phyloP scores from a whole-genome alignment of 92 coral and sea anemone species.

The Galaxea fascicularis region DNA sequence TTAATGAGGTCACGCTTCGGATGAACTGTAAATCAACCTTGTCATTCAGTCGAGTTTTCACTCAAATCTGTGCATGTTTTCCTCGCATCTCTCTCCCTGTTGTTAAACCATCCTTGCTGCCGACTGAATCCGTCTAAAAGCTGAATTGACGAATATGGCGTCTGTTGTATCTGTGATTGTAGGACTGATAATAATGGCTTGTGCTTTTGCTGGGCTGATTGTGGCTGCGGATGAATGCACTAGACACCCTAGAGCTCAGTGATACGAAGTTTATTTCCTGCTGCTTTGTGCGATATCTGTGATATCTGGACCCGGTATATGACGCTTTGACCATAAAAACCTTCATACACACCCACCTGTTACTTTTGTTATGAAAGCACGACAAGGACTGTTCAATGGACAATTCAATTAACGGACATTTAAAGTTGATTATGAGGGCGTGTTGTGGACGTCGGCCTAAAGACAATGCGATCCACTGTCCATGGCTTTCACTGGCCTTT shows the following conservation, averaged over 20 bases:
- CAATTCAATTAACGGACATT: neutral
- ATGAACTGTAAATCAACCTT: neutral
- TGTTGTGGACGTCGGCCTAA: neutral
- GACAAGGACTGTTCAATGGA: neutral
- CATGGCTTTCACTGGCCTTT: neutral
- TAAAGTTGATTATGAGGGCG: neutral
- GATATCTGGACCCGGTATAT: neutral
- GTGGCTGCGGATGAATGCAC: conserved; percentile 85
- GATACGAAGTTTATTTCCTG: conserved; percentile 17
- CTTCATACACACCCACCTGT: neutral
- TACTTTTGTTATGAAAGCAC: neutral
- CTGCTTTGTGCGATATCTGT: conserved; percentile 19
- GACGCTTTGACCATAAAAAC: neutral
- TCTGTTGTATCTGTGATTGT: conserved; percentile 64
- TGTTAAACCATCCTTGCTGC: neutral
- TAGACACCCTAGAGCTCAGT: conserved; percentile 32
- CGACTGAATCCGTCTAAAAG: neutral
- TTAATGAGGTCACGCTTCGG: conserved; percentile 51
- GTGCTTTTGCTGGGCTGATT: conserved; percentile 72
- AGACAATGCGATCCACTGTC: neutral
- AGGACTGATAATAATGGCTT: conserved; percentile 53
- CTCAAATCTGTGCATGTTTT: neutral
- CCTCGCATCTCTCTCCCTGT: neutral
- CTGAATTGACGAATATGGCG: conserved; percentile 3
- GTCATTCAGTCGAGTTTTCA: neutral